Conservation (phyloP, 2,113 vertebrate genomes). For the Phalacrocorax pelagicus region DNA sequence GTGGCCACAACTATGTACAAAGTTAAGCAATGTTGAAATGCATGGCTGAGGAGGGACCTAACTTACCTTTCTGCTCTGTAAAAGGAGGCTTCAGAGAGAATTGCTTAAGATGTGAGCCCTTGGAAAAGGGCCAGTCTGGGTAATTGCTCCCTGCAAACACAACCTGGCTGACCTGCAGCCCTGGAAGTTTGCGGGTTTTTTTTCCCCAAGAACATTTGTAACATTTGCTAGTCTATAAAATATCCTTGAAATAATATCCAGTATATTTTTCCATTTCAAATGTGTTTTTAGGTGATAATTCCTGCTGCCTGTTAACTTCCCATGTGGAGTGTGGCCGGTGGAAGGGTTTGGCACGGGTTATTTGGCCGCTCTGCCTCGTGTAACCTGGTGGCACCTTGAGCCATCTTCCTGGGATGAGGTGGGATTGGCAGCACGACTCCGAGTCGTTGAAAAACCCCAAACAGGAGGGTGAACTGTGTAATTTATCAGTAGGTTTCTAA, state of each 20-base stretch:
- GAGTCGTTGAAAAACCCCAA: background rate
- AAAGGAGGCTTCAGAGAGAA: background rate
- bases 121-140: background rate
- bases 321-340: rapidly evolving
- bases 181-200: background rate
- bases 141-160: background rate
- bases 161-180: background rate
- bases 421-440: background rate
- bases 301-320: background rate
- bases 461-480: background rate
- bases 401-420: background rate
- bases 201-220: background rate
- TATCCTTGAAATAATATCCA: background rate
- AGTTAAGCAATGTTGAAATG: background rate
- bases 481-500: slow-evolving; percentile 30
- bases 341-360: background rate
- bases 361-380: background rate
- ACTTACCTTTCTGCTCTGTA: background rate
- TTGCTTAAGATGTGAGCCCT: background rate
- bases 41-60: background rate
- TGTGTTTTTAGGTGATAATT: background rate
- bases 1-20: background rate
- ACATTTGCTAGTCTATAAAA: background rate
- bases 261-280: background rate
- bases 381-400: background rate